A percentile compares a stretch with the other conserved stretches of the same genome.
These are phyloP conservation scores for Fulica atra DNA, from an alignment of 2,113 vertebrate species.

Conservation along the genomic window DNA sequence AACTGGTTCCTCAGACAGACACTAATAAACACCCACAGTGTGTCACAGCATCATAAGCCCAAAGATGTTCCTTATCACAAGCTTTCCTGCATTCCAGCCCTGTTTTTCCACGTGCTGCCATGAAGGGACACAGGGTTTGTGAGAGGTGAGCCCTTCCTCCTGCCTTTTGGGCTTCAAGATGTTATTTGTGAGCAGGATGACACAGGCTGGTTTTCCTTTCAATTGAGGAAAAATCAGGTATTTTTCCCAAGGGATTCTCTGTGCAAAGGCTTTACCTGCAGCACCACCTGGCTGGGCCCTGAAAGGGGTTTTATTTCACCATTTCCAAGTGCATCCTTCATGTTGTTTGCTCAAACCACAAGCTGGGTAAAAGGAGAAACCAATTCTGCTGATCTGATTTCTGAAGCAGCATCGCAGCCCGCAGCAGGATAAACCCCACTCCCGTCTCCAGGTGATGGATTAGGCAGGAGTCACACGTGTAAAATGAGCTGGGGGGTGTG, in stretches of 20 bases:
- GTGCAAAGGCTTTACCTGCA: neutral
- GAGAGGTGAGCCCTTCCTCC: neutral
- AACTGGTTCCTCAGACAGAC: fast-evolving
- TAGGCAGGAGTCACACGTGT: fast-evolving
- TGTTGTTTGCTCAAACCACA: neutral
- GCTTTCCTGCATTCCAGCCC: neutral
- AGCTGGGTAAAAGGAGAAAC: fast-evolving
- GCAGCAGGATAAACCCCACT: neutral
- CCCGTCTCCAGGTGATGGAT: neutral
- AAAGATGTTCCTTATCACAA: neutral
- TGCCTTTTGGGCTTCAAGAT: neutral
- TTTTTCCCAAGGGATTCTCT: neutral
- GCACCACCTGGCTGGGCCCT: neutral
- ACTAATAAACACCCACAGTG: fast-evolving
- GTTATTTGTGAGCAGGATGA: neutral
- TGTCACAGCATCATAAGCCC: neutral
- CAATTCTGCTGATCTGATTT: neutral
- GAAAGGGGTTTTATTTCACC: neutral
- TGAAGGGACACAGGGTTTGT: neutral
- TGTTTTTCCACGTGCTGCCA: neutral
- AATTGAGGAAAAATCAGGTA: neutral
- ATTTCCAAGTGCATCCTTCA: neutral
- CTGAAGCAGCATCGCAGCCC: neutral
- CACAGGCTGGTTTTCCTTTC: neutral
- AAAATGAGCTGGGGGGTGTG: neutral